These are phyloP conservation scores for Alosa alosa DNA, from an alignment of 2,113 vertebrate genomes.

Conservation along the genomic window DNA sequence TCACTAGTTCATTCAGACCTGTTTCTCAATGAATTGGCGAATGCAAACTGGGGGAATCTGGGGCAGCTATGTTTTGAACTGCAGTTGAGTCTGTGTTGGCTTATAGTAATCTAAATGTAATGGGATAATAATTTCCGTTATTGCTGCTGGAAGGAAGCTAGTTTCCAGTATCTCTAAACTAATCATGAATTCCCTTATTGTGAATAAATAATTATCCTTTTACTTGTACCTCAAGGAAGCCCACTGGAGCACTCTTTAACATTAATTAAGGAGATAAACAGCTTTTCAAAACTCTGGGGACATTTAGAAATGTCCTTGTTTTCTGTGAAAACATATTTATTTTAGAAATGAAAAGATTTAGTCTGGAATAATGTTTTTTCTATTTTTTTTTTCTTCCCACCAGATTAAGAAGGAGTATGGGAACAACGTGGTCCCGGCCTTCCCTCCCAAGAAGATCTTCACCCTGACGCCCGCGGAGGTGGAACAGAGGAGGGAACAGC, in stretches of 20 bases:
- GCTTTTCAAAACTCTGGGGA: too few species aligned
- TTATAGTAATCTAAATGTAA: neutral
- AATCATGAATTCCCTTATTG: neutral
- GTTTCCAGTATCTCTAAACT: neutral
- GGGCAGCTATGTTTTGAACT: neutral
- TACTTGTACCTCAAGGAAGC: neutral
- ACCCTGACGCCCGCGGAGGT: conserved; percentile 92
- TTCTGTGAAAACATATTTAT: too few species aligned
- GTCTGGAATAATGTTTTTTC: too few species aligned
- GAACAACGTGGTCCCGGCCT: conserved; percentile 87
- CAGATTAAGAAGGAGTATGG: conserved; percentile 96
- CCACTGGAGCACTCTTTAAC: neutral
- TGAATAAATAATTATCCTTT: neutral
- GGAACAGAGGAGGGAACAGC: conserved; percentile 92
- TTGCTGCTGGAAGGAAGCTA: neutral
- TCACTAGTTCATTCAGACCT: neutral
- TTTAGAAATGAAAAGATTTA: too few species aligned
- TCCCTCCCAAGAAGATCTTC: conserved; percentile 98
- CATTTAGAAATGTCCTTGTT: too few species aligned
- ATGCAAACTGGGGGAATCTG: neutral
- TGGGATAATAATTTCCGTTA: neutral
- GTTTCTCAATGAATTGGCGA: neutral
- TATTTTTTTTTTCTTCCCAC: conserved; percentile 15
- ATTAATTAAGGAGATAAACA: too few species aligned
- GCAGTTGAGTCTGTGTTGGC: neutral